Conservation (phyloP, 2,888 invertebrate species). For the Pherbina coryleti region DNA sequence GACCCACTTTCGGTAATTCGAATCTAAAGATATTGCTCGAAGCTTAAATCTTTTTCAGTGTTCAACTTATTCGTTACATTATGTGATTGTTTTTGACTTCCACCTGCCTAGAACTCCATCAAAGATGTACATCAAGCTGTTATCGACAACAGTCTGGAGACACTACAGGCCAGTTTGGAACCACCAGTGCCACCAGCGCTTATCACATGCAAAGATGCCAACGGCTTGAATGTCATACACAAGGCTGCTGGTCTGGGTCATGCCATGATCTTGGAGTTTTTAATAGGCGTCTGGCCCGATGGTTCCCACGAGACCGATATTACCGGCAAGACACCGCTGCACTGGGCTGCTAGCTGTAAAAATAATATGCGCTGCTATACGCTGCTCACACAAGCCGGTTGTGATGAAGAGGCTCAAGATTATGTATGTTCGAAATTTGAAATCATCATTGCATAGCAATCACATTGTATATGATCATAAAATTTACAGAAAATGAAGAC, state of each 20-base stretch:
- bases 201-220: constrained; percentile 81
- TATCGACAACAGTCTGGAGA: constrained; percentile 81
- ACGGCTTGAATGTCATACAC: constrained; percentile 88
- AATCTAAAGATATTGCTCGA: no score
- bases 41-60: no score
- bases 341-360: constrained; percentile 86
- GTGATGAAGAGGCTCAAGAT: constrained; percentile 86
- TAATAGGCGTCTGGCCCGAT: constrained; percentile 78
- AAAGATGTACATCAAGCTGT: constrained; percentile 85
- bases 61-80: no score
- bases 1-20: no score
- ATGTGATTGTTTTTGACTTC: not conserved
- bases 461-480: not conserved
- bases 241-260: constrained; percentile 90
- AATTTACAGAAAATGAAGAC: constrained; percentile 82
- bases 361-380: constrained; percentile 84
- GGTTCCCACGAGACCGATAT: constrained; percentile 80
- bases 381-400: constrained; percentile 83
- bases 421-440: constrained; percentile 75
- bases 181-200: constrained; percentile 80
- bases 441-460: no score
- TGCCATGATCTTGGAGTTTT: constrained; percentile 80
- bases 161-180: constrained; percentile 75
- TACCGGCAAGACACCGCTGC: constrained; percentile 88
- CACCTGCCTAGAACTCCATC: constrained; percentile 78